Evolutionary conservation across 2,113 vertebrate species (phyloP).

Genomic region (Oxygymnocypris stewartii): DNA sequence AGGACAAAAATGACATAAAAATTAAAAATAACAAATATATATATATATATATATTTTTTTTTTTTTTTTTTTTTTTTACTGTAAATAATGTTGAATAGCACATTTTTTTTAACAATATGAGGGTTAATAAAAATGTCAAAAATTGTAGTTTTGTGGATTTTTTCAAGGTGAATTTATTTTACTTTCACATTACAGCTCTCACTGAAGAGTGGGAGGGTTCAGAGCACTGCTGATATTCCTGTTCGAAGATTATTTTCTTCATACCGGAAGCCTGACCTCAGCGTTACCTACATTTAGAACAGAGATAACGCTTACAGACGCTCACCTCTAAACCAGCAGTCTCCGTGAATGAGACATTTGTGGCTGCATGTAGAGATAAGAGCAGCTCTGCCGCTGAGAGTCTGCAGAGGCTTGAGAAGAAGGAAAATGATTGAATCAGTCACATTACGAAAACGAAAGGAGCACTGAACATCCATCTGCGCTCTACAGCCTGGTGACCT

Average conservation of each 20-base stretch:
- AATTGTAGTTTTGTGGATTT: background rate
- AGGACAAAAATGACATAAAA: background rate
- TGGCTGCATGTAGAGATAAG: constrained; percentile 34
- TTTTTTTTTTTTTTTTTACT: too few species aligned
- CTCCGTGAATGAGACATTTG: background rate
- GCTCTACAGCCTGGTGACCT: constrained; percentile 40
- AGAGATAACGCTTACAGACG: constrained; percentile 15
- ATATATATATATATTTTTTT: too few species aligned
- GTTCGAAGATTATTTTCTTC: constrained; percentile 22
- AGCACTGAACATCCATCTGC: constrained; percentile 70
- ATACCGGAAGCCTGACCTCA: background rate
- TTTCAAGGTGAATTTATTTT: background rate
- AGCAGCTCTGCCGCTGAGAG: background rate
- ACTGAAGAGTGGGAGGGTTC: background rate
- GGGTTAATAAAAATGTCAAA: background rate
- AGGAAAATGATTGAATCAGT: constrained; percentile 66
- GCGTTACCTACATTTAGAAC: constrained; percentile 24
- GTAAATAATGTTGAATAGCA: background rate
- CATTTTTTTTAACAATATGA: background rate
- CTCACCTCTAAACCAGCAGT: constrained; percentile 16
- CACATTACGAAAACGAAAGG: constrained; percentile 70
- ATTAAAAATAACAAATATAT: too few species aligned
- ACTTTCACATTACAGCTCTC: constrained; percentile 1
- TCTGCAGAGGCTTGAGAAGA: background rate
- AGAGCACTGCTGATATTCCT: background rate